Evolutionary conservation across 2,113 vertebrate species (phyloP).

Genomic region (Hemichromis elongatus): DNA sequence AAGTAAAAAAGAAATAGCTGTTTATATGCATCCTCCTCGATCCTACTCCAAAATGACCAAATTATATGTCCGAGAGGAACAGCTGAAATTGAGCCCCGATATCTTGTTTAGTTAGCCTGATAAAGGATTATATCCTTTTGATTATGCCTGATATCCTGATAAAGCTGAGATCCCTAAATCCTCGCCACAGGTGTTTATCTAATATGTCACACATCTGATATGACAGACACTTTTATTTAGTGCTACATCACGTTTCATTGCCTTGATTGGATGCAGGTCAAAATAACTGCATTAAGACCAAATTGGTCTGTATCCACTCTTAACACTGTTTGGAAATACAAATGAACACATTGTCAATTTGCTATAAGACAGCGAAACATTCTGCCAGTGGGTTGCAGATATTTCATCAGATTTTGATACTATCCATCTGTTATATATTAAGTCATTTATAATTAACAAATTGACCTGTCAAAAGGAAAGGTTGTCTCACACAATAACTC

Average conservation of each 20-base stretch:
- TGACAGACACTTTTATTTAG: not conserved
- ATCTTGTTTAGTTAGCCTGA: not conserved
- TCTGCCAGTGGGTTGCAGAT: not conserved
- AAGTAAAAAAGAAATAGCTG: not conserved
- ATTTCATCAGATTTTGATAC: not conserved
- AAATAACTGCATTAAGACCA: not conserved
- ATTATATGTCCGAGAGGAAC: not conserved
- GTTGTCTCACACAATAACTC: not conserved
- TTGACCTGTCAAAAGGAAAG: not conserved
- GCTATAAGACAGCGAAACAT: not conserved
- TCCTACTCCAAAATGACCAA: not conserved
- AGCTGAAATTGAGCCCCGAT: not conserved
- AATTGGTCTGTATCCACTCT: not conserved
- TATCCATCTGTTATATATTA: not conserved
- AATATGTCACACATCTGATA: not conserved
- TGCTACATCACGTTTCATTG: not conserved
- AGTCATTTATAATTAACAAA: not conserved
- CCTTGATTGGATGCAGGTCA: not conserved
- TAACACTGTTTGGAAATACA: not conserved
- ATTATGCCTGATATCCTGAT: no score
- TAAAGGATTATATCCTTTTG: no score
- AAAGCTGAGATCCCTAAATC: not conserved
- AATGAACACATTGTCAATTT: not conserved
- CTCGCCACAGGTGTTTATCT: not conserved
- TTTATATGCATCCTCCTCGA: not conserved